phyloP scores from a whole-genome alignment of 2,797 vertebrate species.

The Sebastes minor region DNA sequence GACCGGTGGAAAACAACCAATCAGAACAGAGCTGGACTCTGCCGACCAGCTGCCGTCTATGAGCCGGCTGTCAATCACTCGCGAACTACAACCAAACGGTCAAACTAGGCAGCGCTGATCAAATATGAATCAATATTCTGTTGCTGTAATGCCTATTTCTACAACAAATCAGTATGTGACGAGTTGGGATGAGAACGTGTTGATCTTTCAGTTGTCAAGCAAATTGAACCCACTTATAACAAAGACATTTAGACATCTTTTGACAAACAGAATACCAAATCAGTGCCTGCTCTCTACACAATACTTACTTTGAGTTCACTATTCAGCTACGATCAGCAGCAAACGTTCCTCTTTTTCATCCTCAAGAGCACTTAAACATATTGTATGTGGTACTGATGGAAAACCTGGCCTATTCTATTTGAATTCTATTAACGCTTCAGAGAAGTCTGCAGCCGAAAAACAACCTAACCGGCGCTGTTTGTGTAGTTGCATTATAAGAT shows the following conservation, averaged over 20 bases:
- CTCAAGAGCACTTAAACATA: background rate
- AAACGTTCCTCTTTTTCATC: no score
- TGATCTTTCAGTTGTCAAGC: background rate
- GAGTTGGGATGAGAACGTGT: no score
- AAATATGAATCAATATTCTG: no score
- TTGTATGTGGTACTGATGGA: background rate
- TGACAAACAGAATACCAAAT: background rate
- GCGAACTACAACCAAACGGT: no score
- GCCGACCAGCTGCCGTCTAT: no score
- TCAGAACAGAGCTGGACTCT: no score
- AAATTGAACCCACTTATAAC: background rate
- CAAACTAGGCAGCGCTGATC: no score
- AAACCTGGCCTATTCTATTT: background rate
- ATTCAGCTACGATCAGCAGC: background rate
- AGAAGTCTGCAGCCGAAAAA: background rate
- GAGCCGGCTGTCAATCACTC: no score
- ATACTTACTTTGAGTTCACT: background rate
- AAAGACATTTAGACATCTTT: background rate
- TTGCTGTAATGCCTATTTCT: no score
- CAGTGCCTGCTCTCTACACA: no score
- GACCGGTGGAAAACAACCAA: no score
- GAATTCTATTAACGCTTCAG: background rate
- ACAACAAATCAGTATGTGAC: no score
- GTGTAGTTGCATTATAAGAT: conserved; percentile 28
- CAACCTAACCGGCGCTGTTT: background rate